Evolutionary conservation across 2,888 invertebrate genomes (phyloP), one percentile per base, ranked within the genome.

Genomic region (Muscina levida): DNA sequence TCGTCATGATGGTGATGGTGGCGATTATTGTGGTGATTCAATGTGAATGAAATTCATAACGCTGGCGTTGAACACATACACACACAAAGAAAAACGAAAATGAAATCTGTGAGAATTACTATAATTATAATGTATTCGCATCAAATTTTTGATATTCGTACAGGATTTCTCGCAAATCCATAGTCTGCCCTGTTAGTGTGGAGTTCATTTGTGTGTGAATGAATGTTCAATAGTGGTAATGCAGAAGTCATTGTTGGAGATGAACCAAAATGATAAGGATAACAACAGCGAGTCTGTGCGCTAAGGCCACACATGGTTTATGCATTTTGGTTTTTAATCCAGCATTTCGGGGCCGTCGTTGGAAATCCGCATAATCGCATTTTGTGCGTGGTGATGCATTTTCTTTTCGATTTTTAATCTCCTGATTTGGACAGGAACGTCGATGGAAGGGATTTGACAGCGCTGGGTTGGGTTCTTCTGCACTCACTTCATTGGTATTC

Each of bases 121-220:
- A 67, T 81, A 77, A 81, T 81, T 81, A 81, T 77, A 77, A 81
- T 77, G 71, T 56, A 81, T 81, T 81, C 73, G 31, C 3, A 42
- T 39, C 39, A 5, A 31, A 31, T 31, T 31, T n/a, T 31, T 3
- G 31, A 5, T 22, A 62, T 22, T 62, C 62, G 42, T 56, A 19
- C 2, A 56, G 1, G 26, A 10, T n/a, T 13, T n/a, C 3, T 19
- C 56, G 26, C 13, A 10, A 26, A n/a, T n/a, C 24, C 24, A 51
- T 51, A 8, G 4, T 19, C 51, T 53, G 17, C 48, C 48, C 4
- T 48, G 48, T 19, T 48, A 48, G 6, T 48, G 48, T 10, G 37
- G n/a, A 31, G 31, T 31, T 51, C 8, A 51, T 51, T 19, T 51
- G 17, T 56, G 46, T 37, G 70, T 31, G 31, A 3, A 65, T 31